Conservation (phyloP, 2,888 invertebrate species). For the Morpho helenor region DNA sequence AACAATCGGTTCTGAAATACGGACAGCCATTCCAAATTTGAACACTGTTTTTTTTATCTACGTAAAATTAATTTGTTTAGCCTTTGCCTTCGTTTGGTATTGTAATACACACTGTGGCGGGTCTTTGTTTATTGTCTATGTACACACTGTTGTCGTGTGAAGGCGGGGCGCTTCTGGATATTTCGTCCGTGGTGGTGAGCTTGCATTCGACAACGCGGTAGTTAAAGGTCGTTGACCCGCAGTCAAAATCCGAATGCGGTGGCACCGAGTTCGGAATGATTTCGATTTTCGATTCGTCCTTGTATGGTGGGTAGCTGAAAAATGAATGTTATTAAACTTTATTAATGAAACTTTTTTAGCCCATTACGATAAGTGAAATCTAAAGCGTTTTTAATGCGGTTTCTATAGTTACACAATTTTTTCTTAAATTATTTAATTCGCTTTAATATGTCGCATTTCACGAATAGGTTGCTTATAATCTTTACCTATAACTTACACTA, state of each 20-base stretch:
- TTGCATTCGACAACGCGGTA: slow-evolving; percentile 73
- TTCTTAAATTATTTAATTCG: no score
- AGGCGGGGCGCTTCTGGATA: slow-evolving; percentile 42
- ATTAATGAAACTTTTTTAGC: no score
- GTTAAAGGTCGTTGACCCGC: slow-evolving; percentile 63
- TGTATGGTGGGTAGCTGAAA: slow-evolving; percentile 68
- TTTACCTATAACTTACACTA: no score
- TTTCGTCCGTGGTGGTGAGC: slow-evolving; percentile 66
- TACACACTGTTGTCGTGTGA: slow-evolving; percentile 38
- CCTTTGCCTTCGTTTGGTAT: slow-evolving; percentile 80
- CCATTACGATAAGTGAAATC: no score
- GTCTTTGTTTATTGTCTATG: slow-evolving; percentile 47
- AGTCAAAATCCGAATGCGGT: slow-evolving; percentile 59
- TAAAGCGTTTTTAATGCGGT: no score
- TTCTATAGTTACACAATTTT: no score
- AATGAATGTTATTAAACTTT: no score
- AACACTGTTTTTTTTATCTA: slow-evolving; percentile 37
- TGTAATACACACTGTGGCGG: slow-evolving; percentile 79
- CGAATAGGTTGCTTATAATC: no score
- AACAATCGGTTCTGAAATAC: slow-evolving; percentile 14
- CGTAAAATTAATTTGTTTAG: slow-evolving; percentile 41
- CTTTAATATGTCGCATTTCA: no score
- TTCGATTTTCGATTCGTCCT: slow-evolving; percentile 59
- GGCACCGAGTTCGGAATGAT: slow-evolving; percentile 62
- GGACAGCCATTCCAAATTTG: slow-evolving; percentile 25